These are phyloP conservation scores for Drosophila colorata DNA, from an alignment of 2,888 invertebrate genomes.

Conservation along the genomic window DNA sequence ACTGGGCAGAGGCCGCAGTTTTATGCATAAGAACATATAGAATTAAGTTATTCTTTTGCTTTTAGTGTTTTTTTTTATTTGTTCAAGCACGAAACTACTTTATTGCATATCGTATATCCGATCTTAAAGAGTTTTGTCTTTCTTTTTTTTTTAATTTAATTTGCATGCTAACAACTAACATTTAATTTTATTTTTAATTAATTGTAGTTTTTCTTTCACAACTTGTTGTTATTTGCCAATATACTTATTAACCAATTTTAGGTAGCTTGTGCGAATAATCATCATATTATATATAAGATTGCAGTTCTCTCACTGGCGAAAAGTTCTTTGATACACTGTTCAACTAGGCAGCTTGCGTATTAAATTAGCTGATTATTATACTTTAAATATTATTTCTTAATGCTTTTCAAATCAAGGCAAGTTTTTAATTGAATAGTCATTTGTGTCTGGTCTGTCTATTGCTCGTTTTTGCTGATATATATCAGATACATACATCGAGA, in stretches of 20 bases:
- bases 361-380: slow-evolving; percentile 35
- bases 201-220: slow-evolving; percentile 58
- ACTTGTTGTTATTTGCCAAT: slow-evolving; percentile 63
- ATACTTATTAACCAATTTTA: slow-evolving; percentile 65
- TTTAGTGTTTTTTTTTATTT: slow-evolving; percentile 10
- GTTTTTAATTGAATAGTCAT: slow-evolving; percentile 29
- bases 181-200: slow-evolving; percentile 67
- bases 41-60: background rate
- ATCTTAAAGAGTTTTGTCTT: slow-evolving; percentile 27
- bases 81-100: slow-evolving; percentile 39
- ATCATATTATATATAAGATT: slow-evolving; percentile 50
- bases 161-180: slow-evolving; percentile 72
- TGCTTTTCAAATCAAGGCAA: slow-evolving; percentile 42
- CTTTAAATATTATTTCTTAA: slow-evolving; percentile 1
- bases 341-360: slow-evolving; percentile 33
- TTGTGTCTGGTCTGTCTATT: slow-evolving; percentile 22
- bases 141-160: slow-evolving; percentile 23
- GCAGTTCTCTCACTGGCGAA: slow-evolving; percentile 24
- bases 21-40: slow-evolving; percentile 24
- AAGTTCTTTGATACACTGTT: slow-evolving; percentile 8
- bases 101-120: slow-evolving; percentile 37
- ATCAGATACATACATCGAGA: slow-evolving; percentile 26
- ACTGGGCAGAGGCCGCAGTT: slow-evolving; percentile 40
- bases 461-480: slow-evolving; percentile 7
- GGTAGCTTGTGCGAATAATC: slow-evolving; percentile 75